Conservation (phyloP, 2,113 vertebrate genomes). For the Baryphthengus martii region DNA sequence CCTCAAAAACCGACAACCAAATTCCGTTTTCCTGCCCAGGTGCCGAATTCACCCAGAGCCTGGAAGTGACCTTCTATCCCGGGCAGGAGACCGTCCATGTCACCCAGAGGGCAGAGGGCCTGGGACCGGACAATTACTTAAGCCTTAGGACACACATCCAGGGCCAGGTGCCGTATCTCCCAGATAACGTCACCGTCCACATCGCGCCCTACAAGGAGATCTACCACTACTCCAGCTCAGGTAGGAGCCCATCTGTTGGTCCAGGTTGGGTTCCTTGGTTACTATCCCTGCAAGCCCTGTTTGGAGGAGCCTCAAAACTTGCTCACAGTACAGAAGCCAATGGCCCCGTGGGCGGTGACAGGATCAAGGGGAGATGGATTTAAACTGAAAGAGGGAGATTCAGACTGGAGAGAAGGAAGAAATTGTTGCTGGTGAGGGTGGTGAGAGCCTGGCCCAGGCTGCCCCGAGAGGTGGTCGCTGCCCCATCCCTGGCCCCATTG, state of each 20-base stretch:
- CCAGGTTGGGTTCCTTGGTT: fast-evolving
- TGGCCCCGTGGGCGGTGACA: neutral
- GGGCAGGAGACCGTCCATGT: conserved; percentile 82
- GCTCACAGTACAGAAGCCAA: neutral
- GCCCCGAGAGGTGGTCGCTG: neutral
- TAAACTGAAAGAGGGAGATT: neutral
- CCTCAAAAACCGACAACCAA: neutral
- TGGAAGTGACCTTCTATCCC: conserved; percentile 87
- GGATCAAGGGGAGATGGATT: neutral
- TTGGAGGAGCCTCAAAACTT: fast-evolving
- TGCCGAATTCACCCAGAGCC: conserved; percentile 83
- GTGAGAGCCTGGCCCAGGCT: too few relatives aligned
- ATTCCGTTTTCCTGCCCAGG: conserved; percentile 67
- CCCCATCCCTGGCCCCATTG: neutral
- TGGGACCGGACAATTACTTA: conserved; percentile 87
- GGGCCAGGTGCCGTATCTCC: conserved; percentile 83
- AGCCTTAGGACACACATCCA: conserved; percentile 80
- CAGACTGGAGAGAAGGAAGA: too few relatives aligned
- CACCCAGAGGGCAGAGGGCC: conserved; percentile 81
- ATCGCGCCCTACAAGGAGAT: conserved; percentile 86
- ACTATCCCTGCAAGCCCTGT: fast-evolving
- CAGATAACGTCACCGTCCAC: conserved; percentile 75
- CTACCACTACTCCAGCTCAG: conserved; percentile 87
- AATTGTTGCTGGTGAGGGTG: too few relatives aligned
- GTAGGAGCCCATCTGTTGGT: conserved; percentile 59